phyloP scores from a whole-genome alignment of 2,888 invertebrate species.

The Sesia apiformis region DNA sequence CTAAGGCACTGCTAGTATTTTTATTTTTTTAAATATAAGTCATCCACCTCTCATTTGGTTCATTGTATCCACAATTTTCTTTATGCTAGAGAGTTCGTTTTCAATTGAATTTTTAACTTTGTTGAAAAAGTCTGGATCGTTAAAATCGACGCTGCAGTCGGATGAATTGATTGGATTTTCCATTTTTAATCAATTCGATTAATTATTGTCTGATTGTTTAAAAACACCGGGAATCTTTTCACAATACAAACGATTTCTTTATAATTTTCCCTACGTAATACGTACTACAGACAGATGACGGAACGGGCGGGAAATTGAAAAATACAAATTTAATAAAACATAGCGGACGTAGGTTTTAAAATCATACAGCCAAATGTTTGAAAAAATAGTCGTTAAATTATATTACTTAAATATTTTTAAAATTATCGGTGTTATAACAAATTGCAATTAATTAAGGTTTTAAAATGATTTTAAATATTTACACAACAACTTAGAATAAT shows the following conservation, averaged over 20 bases:
- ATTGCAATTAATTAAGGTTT: no score
- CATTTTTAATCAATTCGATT: not conserved
- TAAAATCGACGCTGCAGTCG: constrained; percentile 16
- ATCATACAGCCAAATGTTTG: no score
- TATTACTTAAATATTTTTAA: no score
- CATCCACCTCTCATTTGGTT: constrained; percentile 52
- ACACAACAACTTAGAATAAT: no score
- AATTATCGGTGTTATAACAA: no score
- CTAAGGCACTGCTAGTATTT: no score
- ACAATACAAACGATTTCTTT: not conserved
- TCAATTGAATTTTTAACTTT: constrained; percentile 34
- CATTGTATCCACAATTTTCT: constrained; percentile 44
- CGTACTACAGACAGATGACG: no score
- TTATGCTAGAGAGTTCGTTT: constrained; percentile 39
- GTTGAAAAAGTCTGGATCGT: constrained; percentile 35
- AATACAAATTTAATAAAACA: not conserved
- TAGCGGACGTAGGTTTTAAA: no score
- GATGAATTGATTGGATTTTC: not conserved
- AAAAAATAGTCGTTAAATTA: no score
- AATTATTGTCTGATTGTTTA: not conserved
- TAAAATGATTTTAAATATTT: no score
- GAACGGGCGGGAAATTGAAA: constrained; percentile 1
- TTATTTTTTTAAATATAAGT: not conserved
- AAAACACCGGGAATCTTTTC: not conserved
- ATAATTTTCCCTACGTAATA: not conserved